Evolutionary conservation across 1,140 invertebrate genomes (phyloP).

Genomic region (Manduca sexta): DNA sequence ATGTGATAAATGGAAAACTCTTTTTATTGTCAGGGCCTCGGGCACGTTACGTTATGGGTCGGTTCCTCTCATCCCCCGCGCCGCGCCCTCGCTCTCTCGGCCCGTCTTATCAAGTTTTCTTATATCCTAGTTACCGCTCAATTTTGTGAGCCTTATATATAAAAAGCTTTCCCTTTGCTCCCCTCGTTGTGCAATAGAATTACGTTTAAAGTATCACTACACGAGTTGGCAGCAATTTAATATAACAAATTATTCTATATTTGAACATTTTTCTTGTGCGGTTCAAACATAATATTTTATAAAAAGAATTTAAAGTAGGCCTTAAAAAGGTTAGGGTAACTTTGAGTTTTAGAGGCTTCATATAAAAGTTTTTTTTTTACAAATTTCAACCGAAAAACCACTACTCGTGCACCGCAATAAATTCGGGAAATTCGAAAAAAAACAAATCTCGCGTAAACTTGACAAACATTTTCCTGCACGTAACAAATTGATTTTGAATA

Average conservation of each 20-base stretch:
- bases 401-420: no score
- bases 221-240: conserved; percentile 15
- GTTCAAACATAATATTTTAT: not conserved
- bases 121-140: conserved; percentile 62
- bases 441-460: no score
- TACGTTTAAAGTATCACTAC: conserved; percentile 30
- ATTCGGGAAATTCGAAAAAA: no score
- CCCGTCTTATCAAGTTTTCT: conserved; percentile 61
- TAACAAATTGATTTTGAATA: no score
- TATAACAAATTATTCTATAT: not conserved
- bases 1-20: conserved; percentile 71
- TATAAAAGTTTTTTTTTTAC: no score
- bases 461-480: no score
- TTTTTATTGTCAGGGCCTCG: conserved; percentile 61
- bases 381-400: no score
- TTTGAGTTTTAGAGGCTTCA: no score
- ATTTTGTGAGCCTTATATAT: conserved; percentile 49
- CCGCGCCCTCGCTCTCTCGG: conserved; percentile 33
- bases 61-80: conserved; percentile 28
- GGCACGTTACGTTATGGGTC: conserved; percentile 53
- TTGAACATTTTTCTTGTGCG: not conserved
- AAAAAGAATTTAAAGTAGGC: no score
- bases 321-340: no score
- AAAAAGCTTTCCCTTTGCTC: conserved; percentile 33
- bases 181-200: conserved; percentile 34